phyloP scores from a whole-genome alignment of 2,113 vertebrate species.

The Grallaria varia region DNA sequence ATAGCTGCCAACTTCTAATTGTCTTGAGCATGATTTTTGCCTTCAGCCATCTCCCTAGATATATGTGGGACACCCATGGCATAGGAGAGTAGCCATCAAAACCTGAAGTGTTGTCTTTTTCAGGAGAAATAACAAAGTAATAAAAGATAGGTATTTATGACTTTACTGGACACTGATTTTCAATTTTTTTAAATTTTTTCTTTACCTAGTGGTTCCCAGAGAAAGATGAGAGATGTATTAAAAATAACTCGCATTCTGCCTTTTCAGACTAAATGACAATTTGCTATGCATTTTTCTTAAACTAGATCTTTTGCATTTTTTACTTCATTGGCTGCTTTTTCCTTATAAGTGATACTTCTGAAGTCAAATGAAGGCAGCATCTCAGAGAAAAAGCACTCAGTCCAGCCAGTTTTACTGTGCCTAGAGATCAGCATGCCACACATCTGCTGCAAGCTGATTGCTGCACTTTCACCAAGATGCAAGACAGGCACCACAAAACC shows the following conservation, averaged over 20 bases:
- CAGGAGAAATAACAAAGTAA: background rate
- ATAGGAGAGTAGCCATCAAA: background rate
- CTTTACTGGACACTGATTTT: background rate
- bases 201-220: fast-evolving
- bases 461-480: background rate
- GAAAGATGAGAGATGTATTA: background rate
- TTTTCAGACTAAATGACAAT: background rate
- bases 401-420: background rate
- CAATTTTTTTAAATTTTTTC: background rate
- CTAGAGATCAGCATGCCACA: background rate
- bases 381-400: background rate
- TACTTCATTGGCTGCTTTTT: background rate
- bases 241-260: background rate
- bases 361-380: background rate
- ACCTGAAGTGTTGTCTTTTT: background rate
- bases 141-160: background rate
- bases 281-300: background rate
- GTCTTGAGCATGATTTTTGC: background rate
- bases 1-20: background rate
- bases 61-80: background rate
- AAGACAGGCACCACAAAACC: background rate
- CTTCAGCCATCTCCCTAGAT: background rate
- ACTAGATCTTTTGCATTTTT: background rate
- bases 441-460: background rate
- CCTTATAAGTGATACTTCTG: background rate